phyloP scores from a whole-genome alignment of 2,113 vertebrate species.

The Phoenicopterus ruber region DNA sequence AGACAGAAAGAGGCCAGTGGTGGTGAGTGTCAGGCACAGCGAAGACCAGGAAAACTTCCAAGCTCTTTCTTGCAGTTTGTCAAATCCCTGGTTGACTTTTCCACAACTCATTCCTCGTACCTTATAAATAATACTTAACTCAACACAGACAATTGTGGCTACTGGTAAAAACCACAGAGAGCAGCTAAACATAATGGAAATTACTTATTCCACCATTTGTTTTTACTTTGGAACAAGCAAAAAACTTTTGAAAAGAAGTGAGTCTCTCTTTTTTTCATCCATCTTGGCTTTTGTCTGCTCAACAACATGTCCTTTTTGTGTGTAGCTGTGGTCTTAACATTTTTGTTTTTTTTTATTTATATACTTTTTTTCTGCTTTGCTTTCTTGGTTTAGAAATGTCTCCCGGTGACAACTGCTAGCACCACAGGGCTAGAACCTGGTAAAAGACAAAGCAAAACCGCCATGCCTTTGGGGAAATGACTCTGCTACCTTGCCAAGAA shows the following conservation, averaged over 20 bases:
- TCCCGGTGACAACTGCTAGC: not conserved
- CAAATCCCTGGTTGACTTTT: not conserved
- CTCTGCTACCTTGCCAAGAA: slow-evolving; percentile 24
- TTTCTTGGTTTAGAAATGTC: slow-evolving; percentile 19
- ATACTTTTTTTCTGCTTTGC: not conserved
- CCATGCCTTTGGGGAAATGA: slow-evolving; percentile 26
- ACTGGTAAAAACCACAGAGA: slow-evolving; percentile 49
- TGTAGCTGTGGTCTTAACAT: not conserved
- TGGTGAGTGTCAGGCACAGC: not conserved
- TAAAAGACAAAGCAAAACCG: slow-evolving; percentile 7
- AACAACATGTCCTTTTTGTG: not conserved
- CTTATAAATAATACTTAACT: slow-evolving; percentile 53
- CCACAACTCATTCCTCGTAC: not conserved
- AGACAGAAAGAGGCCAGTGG: not conserved
- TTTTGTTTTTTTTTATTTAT: not conserved
- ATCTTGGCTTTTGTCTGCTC: not conserved
- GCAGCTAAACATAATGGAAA: slow-evolving; percentile 42
- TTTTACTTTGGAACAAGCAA: slow-evolving; percentile 10
- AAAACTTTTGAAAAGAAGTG: not conserved
- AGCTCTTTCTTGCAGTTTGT: not conserved
- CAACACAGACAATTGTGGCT: slow-evolving; percentile 51
- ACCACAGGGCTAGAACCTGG: not conserved
- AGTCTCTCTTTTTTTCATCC: not conserved
- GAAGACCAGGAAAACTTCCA: not conserved
- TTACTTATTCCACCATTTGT: slow-evolving; percentile 10